phyloP scores from a whole-genome alignment of 2,797 vertebrate genomes.

The Pseudotriccus pelzelni region DNA sequence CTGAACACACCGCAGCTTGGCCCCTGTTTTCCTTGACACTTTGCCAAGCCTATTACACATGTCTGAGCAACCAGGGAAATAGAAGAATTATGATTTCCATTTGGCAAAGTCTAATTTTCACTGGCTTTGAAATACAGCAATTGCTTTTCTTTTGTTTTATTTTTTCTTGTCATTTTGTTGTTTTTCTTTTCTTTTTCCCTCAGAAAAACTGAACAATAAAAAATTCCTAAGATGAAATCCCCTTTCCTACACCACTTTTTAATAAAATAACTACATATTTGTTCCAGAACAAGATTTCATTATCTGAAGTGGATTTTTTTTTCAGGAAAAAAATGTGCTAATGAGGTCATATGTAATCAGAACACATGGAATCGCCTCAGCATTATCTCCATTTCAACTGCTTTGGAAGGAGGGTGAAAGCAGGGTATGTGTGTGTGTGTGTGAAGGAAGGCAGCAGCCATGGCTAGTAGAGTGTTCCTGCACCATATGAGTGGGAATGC shows the following conservation, averaged over 20 bases:
- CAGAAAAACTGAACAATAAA: not conserved
- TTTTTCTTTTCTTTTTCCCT: not conserved
- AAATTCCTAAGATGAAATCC: not conserved
- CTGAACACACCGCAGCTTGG: slow-evolving; percentile 43
- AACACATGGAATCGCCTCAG: slow-evolving; percentile 38
- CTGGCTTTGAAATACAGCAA: slow-evolving; percentile 68
- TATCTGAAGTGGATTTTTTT: slow-evolving; percentile 10
- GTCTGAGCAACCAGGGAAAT: slow-evolving; percentile 64
- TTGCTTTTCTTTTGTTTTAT: slow-evolving; percentile 51
- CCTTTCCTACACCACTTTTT: not conserved
- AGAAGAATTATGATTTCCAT: slow-evolving; percentile 76
- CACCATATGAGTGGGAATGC: not conserved
- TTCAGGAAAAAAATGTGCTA: slow-evolving; percentile 20
- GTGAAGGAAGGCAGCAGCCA: not conserved
- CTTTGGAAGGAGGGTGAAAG: not conserved
- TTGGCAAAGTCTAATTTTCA: slow-evolving; percentile 77
- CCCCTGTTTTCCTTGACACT: slow-evolving; percentile 64
- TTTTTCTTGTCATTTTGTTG: slow-evolving; percentile 38
- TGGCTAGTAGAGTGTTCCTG: not conserved
- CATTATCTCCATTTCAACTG: slow-evolving; percentile 1
- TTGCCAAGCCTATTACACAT: slow-evolving; percentile 75
- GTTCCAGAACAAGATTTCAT: slow-evolving; percentile 47
- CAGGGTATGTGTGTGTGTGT: not conserved
- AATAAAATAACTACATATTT: not conserved
- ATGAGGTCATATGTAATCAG: slow-evolving; percentile 55